Conservation (phyloP, 2,888 invertebrate genomes). For the Acheta domesticus region DNA sequence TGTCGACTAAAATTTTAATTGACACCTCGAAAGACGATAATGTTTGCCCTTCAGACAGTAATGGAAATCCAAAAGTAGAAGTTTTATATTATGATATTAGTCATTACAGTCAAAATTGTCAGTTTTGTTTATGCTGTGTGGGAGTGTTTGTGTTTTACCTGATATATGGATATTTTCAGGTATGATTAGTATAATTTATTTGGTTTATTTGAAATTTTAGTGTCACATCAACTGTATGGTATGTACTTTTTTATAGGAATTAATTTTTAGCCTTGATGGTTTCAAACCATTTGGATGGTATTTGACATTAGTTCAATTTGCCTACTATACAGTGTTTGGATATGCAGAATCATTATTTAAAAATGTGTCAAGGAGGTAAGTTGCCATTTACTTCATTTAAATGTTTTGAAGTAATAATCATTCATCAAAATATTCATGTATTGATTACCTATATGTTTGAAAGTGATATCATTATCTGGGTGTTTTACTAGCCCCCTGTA, state of each 20-base stretch:
- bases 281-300: conserved; percentile 89
- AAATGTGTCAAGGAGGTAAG: conserved; percentile 55
- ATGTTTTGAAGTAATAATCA: neutral
- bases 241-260: conserved; percentile 62
- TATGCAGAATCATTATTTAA: conserved; percentile 66
- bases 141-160: conserved; percentile 86
- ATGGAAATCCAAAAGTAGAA: conserved; percentile 53
- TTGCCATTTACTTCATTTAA: conserved; percentile 21
- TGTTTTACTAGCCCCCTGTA: neutral
- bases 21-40: neutral
- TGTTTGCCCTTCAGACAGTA: neutral
- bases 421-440: neutral
- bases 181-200: conserved; percentile 21
- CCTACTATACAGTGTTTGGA: conserved; percentile 78
- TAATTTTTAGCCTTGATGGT: conserved; percentile 86
- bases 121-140: conserved; percentile 71
- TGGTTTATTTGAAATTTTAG: neutral
- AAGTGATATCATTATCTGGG: neutral
- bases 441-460: neutral
- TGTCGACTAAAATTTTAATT: too few relatives aligned
- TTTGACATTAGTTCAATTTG: conserved; percentile 87
- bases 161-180: conserved; percentile 83
- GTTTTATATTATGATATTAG: conserved; percentile 73
- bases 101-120: conserved; percentile 60
- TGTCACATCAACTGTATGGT: neutral